A percentile compares a stretch with the other conserved stretches of the same genome.
Conservation (phyloP, 2,888 invertebrate genomes). For the Mactromeris polynyma region DNA sequence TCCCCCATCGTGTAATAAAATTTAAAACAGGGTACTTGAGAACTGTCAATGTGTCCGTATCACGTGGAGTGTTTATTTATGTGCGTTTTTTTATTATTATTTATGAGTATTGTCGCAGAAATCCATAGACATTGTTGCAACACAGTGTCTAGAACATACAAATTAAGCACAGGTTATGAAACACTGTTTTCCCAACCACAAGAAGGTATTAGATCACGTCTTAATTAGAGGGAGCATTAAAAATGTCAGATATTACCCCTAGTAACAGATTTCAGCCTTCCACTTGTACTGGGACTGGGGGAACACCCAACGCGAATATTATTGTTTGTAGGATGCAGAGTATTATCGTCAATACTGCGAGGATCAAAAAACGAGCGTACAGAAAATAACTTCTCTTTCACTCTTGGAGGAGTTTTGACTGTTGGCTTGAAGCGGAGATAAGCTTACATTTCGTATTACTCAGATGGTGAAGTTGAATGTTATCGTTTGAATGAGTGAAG, state of each 20-base stretch:
- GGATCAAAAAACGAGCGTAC: constrained; percentile 11
- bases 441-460: neutral
- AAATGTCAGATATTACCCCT: constrained; percentile 37
- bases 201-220: constrained; percentile 38
- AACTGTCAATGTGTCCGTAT: neutral
- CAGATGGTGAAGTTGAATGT: neutral
- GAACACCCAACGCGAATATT: constrained; percentile 36
- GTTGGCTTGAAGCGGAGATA: neutral
- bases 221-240: constrained; percentile 45
- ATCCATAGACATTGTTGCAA: neutral
- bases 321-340: neutral
- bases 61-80: neutral
- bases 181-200: constrained; percentile 21
- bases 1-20: neutral
- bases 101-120: neutral
- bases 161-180: neutral
- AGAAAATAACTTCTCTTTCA: neutral
- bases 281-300: constrained; percentile 2
- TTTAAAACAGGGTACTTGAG: neutral
- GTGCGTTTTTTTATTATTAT: neutral
- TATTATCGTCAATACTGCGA: neutral
- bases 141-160: neutral
- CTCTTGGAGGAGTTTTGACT: neutral
- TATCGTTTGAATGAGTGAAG: neutral
- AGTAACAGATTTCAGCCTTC: constrained; percentile 5